Percentiles rank a stretch among this genome's conserved stretches.
phyloP scores from a whole-genome alignment of 2,888 invertebrate genomes.

The Antheraea yamamai region DNA sequence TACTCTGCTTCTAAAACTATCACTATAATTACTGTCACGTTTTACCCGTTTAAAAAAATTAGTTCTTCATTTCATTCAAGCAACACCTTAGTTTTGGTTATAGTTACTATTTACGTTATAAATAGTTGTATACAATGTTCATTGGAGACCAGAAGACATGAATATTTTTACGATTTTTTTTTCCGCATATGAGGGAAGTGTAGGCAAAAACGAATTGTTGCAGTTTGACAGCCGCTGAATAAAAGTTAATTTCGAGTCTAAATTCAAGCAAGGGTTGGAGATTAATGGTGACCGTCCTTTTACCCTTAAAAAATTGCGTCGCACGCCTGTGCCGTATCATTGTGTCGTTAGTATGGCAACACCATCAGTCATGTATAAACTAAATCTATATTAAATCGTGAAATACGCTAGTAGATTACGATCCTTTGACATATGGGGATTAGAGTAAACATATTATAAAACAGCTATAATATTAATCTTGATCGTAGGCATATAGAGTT shows the following conservation, averaged over 20 bases:
- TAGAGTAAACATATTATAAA: background rate
- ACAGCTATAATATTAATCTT: background rate
- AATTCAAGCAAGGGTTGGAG: conserved; percentile 43
- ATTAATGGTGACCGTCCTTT: conserved; percentile 63
- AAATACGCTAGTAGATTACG: conserved; percentile 34
- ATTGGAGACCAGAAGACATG: too few relatives aligned
- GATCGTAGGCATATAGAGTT: background rate
- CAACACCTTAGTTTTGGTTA: too few relatives aligned
- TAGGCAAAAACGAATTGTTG: background rate
- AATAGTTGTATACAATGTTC: too few relatives aligned
- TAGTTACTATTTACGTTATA: too few relatives aligned
- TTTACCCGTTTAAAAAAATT: background rate
- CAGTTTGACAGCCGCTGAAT: conserved; percentile 14
- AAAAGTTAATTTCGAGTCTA: conserved; percentile 21
- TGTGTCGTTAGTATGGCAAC: conserved; percentile 61
- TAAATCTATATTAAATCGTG: conserved; percentile 35
- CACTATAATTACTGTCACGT: background rate
- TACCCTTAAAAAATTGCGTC: conserved; percentile 70
- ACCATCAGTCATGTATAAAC: conserved; percentile 70
- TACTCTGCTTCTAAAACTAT: background rate
- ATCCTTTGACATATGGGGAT: background rate
- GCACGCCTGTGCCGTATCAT: conserved; percentile 64
- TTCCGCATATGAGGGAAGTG: background rate
- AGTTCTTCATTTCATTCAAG: too few relatives aligned
- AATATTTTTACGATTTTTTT: background rate